Conservation (phyloP, 1,140 invertebrate species). For the Cataglyphis hispanica region DNA sequence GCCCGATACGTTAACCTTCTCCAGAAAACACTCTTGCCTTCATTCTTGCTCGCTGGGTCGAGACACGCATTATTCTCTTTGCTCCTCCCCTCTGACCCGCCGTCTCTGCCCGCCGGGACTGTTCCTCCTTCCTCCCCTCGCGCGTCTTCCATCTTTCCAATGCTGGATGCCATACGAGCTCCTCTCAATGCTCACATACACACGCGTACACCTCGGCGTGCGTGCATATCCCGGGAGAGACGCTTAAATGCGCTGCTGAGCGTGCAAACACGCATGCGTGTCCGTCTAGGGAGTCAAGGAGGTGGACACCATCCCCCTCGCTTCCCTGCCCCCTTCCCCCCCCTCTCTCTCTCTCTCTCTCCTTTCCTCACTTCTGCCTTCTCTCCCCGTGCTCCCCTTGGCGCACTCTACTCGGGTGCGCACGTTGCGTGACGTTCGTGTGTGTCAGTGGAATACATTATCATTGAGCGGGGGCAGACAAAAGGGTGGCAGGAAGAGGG, state of each 20-base stretch:
- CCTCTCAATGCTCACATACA: constrained; percentile 33
- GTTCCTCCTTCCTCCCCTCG: not conserved
- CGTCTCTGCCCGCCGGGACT: not conserved
- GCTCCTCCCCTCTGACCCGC: constrained; percentile 18
- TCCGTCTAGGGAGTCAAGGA: constrained; percentile 48
- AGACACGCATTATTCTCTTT: constrained; percentile 71
- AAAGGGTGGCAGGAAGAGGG: constrained; percentile 49
- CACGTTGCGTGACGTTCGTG: constrained; percentile 62
- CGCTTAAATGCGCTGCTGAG: constrained; percentile 69
- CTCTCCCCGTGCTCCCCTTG: not conserved
- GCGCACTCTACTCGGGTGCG: constrained; percentile 29
- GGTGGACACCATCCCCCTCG: constrained; percentile 25
- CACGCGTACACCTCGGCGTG: not conserved
- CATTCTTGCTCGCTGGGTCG: constrained; percentile 75
- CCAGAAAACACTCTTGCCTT: constrained; percentile 77
- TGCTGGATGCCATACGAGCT: constrained; percentile 58
- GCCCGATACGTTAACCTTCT: constrained; percentile 77
- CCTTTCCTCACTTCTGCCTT: constrained; percentile 1
- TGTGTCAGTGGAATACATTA: constrained; percentile 80
- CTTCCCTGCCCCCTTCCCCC: not conserved
- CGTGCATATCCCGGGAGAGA: constrained; percentile 64
- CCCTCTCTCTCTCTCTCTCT: not conserved
- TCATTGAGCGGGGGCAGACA: constrained; percentile 70
- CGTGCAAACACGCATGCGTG: constrained; percentile 73
- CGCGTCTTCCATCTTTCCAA: constrained; percentile 36